Conservation (phyloP, 2,113 vertebrate genomes). For the Oceanites oceanicus region DNA sequence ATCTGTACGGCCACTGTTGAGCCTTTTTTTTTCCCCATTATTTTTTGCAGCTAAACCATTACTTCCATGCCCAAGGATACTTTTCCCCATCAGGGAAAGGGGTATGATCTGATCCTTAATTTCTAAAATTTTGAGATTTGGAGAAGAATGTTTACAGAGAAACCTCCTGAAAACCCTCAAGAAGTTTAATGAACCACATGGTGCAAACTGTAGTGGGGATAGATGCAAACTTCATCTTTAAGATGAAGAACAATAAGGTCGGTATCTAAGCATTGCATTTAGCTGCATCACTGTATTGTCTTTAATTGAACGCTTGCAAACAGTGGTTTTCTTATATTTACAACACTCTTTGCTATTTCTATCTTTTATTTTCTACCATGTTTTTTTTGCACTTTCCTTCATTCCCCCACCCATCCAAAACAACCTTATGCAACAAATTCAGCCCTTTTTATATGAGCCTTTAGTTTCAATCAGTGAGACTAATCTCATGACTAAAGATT, state of each 20-base stretch:
- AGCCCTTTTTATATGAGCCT: neutral
- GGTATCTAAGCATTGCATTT: neutral
- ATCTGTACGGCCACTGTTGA: neutral
- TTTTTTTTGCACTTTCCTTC: neutral
- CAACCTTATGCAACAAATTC: neutral
- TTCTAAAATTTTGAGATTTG: conserved; percentile 49
- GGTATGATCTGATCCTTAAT: neutral
- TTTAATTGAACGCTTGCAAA: neutral
- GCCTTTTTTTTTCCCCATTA: neutral
- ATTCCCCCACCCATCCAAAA: neutral
- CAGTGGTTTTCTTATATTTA: neutral
- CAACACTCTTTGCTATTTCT: neutral
- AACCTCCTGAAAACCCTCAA: conserved; percentile 19
- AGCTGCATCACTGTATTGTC: neutral
- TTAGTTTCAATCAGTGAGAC: neutral
- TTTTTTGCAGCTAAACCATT: neutral
- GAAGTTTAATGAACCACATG: neutral
- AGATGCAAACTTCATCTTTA: neutral
- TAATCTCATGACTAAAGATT: neutral
- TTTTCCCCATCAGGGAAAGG: neutral
- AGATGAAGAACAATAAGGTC: neutral
- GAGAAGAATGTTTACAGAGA: neutral
- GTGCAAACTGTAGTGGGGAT: neutral
- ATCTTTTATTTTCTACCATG: neutral
- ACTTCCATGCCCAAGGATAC: neutral